Evolutionary conservation across 2,113 vertebrate species (phyloP).

Genomic region (Tenebrosternarchus preto): DNA sequence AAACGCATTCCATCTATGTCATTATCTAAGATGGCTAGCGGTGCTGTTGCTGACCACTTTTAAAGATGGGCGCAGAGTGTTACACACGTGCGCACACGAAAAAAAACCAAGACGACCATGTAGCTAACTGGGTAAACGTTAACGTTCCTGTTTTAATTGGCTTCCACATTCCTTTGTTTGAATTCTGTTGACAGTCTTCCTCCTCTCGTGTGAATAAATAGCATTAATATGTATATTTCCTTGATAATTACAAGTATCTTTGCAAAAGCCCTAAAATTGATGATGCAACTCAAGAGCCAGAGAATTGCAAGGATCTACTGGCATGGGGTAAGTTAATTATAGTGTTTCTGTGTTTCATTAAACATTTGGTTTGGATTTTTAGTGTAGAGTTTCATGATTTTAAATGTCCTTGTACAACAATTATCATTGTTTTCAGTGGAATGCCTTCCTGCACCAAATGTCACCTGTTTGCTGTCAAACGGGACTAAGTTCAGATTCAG

Average conservation of each 20-base stretch:
- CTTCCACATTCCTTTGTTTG: not conserved
- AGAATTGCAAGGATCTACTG: slow-evolving; percentile 84
- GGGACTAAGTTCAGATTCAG: slow-evolving; percentile 85
- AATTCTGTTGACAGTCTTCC: not conserved
- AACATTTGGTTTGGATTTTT: not conserved
- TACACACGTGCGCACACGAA: no score
- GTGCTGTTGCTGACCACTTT: not conserved
- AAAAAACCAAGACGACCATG: no score
- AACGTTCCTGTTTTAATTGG: no score
- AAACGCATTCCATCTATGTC: no score
- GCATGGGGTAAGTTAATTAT: slow-evolving; percentile 82
- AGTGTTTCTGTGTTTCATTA: not conserved
- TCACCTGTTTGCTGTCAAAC: slow-evolving; percentile 84
- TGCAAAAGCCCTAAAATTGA: slow-evolving; percentile 89
- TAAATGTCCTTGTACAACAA: slow-evolving; percentile 11
- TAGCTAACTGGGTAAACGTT: no score
- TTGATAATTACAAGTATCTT: slow-evolving; percentile 84
- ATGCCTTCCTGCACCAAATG: slow-evolving; percentile 89
- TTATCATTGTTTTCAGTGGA: slow-evolving; percentile 74
- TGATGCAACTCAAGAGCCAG: slow-evolving; percentile 90
- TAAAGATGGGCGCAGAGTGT: not conserved
- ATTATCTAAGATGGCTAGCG: not conserved
- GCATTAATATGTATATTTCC: slow-evolving; percentile 62
- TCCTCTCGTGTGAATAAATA: not conserved
- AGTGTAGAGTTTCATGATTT: not conserved